Conservation (phyloP, 2,888 invertebrate genomes). For the Lithodes maja region DNA sequence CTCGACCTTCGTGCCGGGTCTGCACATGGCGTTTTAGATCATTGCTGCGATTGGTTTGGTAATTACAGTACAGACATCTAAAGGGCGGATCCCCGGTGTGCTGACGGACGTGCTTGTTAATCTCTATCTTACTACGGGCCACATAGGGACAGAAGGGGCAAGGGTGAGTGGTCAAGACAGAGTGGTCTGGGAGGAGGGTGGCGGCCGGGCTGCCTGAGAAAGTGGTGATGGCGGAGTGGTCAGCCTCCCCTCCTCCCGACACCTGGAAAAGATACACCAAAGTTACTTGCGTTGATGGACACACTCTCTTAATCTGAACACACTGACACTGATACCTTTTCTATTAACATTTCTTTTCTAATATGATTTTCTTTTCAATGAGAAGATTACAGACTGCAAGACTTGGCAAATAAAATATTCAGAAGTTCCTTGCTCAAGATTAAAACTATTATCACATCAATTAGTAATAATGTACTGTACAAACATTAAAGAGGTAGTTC, state of each 20-base stretch:
- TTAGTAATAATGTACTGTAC: too few relatives aligned
- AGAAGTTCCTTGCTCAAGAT: too few relatives aligned
- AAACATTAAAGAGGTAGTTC: too few relatives aligned
- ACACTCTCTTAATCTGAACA: not conserved
- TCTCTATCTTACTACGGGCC: constrained; percentile 12
- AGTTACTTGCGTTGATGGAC: constrained; percentile 29
- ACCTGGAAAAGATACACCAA: constrained; percentile 47
- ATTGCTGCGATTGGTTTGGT: constrained; percentile 40
- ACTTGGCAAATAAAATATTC: too few relatives aligned
- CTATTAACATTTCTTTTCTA: not conserved
- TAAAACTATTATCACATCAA: too few relatives aligned
- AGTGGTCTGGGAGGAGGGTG: not conserved
- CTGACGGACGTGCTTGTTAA: constrained; percentile 28
- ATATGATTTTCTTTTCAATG: not conserved
- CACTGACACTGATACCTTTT: not conserved
- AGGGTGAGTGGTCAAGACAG: constrained; percentile 11
- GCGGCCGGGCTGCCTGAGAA: not conserved
- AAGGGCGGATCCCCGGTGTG: constrained; percentile 27
- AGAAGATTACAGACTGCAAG: too few relatives aligned
- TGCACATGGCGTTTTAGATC: constrained; percentile 39
- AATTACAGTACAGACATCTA: constrained; percentile 27
- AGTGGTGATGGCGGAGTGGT: constrained; percentile 11
- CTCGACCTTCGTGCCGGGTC: constrained; percentile 28
- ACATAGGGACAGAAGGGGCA: constrained; percentile 28
- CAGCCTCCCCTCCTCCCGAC: constrained; percentile 27